Percentiles rank a stretch among this genome's conserved stretches.
Conservation (phyloP, 2,888 invertebrate genomes). For the Taenaris catops region DNA sequence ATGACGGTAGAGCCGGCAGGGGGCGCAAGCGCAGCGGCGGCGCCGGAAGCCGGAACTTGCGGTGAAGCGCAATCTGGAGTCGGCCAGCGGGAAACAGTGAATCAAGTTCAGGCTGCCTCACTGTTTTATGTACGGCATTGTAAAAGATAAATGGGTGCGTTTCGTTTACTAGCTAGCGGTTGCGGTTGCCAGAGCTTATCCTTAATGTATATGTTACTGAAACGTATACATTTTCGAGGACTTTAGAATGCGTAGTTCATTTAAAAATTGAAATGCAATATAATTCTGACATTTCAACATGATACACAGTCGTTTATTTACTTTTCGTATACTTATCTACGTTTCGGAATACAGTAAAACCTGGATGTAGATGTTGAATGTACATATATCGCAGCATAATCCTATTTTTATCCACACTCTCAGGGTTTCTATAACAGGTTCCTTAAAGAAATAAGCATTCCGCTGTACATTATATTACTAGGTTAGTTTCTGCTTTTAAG, state of each 20-base stretch:
- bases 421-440: too few species aligned
- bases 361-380: too few species aligned
- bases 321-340: too few species aligned
- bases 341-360: too few species aligned
- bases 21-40: constrained; percentile 62
- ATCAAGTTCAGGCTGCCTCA: constrained; percentile 65
- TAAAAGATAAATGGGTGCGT: constrained; percentile 58
- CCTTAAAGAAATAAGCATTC: too few species aligned
- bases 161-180: constrained; percentile 41
- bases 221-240: constrained; percentile 17
- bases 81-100: constrained; percentile 72
- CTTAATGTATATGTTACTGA: constrained; percentile 32
- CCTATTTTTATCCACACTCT: too few species aligned
- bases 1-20: constrained; percentile 49
- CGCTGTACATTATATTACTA: too few species aligned
- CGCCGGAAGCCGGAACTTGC: constrained; percentile 73
- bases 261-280: too few species aligned
- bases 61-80: constrained; percentile 77
- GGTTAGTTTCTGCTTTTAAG: too few species aligned
- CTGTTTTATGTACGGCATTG: constrained; percentile 64
- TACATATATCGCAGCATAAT: too few species aligned
- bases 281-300: too few species aligned
- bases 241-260: constrained; percentile 2
- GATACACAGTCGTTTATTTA: too few species aligned
- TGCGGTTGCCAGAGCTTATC: constrained; percentile 35